Conservation (phyloP, 2,888 invertebrate genomes). For the Drosophila paranaensis region DNA sequence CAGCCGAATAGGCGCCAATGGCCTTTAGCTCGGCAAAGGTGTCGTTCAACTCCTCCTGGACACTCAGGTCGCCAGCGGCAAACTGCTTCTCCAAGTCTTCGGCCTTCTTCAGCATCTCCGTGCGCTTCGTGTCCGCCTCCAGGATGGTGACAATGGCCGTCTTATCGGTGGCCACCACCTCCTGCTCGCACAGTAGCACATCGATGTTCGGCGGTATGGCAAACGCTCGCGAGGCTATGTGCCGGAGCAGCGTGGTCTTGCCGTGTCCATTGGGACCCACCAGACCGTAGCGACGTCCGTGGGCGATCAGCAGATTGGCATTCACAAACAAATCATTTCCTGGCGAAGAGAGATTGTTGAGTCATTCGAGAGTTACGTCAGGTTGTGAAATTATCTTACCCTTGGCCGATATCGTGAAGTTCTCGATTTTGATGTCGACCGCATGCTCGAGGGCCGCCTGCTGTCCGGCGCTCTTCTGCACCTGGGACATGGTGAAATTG, state of each 20-base stretch:
- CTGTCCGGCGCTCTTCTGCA: conserved; percentile 90
- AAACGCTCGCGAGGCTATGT: conserved; percentile 95
- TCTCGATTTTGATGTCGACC: conserved; percentile 98
- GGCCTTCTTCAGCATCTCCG: conserved; percentile 92
- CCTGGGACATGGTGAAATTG: conserved; percentile 97
- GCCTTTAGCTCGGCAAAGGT: conserved; percentile 97
- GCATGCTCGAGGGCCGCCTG: conserved; percentile 95
- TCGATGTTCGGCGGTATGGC: conserved; percentile 98
- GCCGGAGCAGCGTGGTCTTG: conserved; percentile 97
- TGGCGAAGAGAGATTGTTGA: conserved; percentile 20
- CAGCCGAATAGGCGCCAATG: conserved; percentile 99
- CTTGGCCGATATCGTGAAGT: conserved; percentile 98
- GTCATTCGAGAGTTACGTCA: background rate
- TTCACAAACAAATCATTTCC: conserved; percentile 98
- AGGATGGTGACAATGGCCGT: conserved; percentile 97
- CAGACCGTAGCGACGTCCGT: conserved; percentile 97
- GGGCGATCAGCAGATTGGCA: conserved; percentile 96
- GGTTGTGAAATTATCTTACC: conserved; percentile 83
- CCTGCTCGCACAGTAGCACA: conserved; percentile 98
- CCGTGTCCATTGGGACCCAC: conserved; percentile 99
- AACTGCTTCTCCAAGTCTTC: conserved; percentile 91
- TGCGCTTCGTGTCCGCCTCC: conserved; percentile 96
- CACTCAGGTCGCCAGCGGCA: conserved; percentile 90
- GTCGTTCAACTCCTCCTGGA: conserved; percentile 93
- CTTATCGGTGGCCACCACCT: conserved; percentile 97